Evolutionary conservation across 2,113 vertebrate genomes (phyloP), one percentile per base, ranked within the genome.

Genomic region (Hemiscyllium ocellatum): DNA sequence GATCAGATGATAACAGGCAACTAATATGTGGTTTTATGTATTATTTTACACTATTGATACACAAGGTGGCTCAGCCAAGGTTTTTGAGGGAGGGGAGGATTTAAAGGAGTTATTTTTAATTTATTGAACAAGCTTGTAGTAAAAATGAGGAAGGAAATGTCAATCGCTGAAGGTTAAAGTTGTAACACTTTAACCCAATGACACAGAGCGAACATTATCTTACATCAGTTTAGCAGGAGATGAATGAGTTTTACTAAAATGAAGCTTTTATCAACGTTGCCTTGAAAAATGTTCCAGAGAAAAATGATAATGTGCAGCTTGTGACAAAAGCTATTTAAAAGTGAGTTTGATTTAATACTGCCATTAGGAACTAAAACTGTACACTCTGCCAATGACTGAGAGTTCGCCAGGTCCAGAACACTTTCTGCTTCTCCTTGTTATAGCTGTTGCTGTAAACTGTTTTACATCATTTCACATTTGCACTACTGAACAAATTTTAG

Each of bases 331-430:
- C 50, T 20, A 95, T 70, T 95, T 95, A 72, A 13, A 50, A 95
- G 10, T 47, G 68, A 26, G 91, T 70, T 95, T 72, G 93, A 95
- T 76, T 95, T 70, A 95, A 50, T 47, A 95, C 47, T 70, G 4
- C 72, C 94, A 95, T 95, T 76, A 76, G 69, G 42, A 72, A 95
- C 52, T 95, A 69, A 70, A 95, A 50, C 69, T 95, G 68, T 95
- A 72, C 24, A 42, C 50, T 50, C 37, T 70, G 68, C 22, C 72
- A 2, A 52, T 3, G 4, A 24, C 5, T 47, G n/a, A 94, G 33
- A 22, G 65, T 69, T 19, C 12, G 13, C 2, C 12, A 47, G n/a
- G 10, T 37, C 65, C 66, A 20, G 65, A 66, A 15, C 66, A 69
- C 47, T 68, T 94, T 94, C 37, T 47, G 22, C 91, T 47, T 94